Conservation (phyloP, 2,113 vertebrate genomes). For the Gorsachius goisagi region DNA sequence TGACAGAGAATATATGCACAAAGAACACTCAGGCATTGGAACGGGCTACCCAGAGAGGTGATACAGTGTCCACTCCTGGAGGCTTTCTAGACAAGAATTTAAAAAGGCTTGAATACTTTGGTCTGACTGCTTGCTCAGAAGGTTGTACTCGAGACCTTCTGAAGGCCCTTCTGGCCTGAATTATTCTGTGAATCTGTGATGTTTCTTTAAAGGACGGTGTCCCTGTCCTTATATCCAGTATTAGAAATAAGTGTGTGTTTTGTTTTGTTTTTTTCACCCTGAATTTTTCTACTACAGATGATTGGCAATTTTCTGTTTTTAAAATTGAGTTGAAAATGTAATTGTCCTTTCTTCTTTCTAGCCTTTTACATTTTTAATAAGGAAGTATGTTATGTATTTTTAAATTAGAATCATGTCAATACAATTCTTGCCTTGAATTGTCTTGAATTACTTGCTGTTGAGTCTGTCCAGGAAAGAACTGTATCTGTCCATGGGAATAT, state of each 20-base stretch:
- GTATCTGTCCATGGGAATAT: neutral
- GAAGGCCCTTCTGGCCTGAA: neutral
- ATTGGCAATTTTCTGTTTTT: neutral
- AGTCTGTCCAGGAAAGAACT: neutral
- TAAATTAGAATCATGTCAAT: neutral
- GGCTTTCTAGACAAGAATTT: neutral
- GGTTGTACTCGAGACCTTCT: neutral
- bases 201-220: neutral
- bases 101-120: neutral
- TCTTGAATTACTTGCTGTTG: neutral
- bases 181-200: neutral
- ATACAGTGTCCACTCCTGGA: neutral
- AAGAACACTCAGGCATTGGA: neutral
- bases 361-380: neutral
- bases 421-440: neutral
- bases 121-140: neutral
- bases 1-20: neutral
- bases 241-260: neutral
- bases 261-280: neutral
- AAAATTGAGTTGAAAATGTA: neutral
- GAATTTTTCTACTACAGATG: neutral
- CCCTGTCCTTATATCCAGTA: neutral
- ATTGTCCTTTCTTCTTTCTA: neutral
- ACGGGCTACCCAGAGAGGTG: neutral
- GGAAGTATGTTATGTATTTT: neutral